Percentiles rank a stretch among this genome's conserved stretches.
These are phyloP conservation scores for Pteropus rufus DNA, from an alignment of 2,797 vertebrate genomes.

Conservation along the genomic window DNA sequence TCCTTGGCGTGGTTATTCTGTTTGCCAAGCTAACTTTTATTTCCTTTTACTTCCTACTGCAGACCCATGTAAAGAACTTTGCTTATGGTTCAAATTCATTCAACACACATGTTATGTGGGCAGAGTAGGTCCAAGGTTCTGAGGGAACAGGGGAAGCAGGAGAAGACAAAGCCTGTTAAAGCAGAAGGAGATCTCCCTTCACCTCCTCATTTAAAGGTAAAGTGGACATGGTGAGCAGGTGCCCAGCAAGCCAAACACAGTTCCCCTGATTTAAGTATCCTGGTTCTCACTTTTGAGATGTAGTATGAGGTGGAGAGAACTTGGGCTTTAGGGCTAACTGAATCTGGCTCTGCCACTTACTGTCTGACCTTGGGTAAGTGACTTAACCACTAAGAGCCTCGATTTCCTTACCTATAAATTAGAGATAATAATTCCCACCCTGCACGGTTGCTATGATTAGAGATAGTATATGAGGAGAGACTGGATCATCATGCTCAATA, in stretches of 20 bases:
- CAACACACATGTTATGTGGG: not conserved
- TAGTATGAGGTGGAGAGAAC: not conserved
- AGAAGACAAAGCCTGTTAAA: not conserved
- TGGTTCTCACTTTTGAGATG: not conserved
- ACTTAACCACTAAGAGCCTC: not conserved
- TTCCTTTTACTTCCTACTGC: not conserved
- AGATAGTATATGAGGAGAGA: not conserved
- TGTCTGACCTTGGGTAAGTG: slow-evolving; percentile 7
- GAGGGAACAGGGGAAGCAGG: not conserved
- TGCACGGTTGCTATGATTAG: not conserved
- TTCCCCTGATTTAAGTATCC: not conserved
- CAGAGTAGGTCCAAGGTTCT: not conserved
- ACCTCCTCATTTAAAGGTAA: not conserved
- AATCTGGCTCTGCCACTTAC: not conserved
- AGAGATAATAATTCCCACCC: not conserved
- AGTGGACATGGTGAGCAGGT: not conserved
- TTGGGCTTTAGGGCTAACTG: not conserved
- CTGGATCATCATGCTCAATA: not conserved
- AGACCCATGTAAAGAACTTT: not conserved
- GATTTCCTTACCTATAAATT: slow-evolving; percentile 20
- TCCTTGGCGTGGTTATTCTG: not conserved
- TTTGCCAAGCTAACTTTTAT: not conserved
- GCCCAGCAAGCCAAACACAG: not conserved
- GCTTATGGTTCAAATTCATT: not conserved
- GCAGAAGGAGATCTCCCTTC: not conserved